Base-by-base conservation (phyloP, 2,797 vertebrate species). In the Melopsittacus undulatus region DNA sequence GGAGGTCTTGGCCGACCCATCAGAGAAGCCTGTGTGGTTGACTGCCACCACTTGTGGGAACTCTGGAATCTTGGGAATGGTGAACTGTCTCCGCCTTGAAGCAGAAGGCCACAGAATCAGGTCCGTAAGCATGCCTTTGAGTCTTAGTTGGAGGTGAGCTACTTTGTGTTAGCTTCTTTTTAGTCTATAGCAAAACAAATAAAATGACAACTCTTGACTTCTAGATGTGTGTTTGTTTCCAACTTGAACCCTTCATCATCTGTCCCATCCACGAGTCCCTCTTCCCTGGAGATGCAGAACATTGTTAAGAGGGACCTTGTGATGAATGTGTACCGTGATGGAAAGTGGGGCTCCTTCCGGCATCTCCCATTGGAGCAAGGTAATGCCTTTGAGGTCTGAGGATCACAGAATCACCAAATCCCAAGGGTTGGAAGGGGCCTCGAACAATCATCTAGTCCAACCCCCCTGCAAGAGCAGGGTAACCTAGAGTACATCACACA, bases 1-100 rank as follows among this genome's bases (percentile, higher is more conserved):
- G 98, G 89, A 74, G 54, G 46, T 90, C 36, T 96, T 99, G 95
- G 97, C 98, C 2, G 97, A 98, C 30, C 12, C 96, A 11, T 98
- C 98, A 5, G 98, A 99, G 46, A 85, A 70, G 46, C 97, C 98
- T 2, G 96, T 99, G 87, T 99, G 99, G 99, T 96, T 99, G 89
- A 99, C 97, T 7, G 98, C 99, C 13, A 93, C 97, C 51, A 96
- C 57, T 48, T 97, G 98, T 76, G 77, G 95, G 13, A 98, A 98
- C 95, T 99, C 98, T 0, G 99, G 99, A 38, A 96, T 99, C 84
- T 97, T 99, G 77, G 99, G 99, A 78, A 97, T 99, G 99, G 99
- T 99, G 87, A 99, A 99, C 97, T 99, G 99, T 95, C 98, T 99
- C 32, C 98, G 98, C n/a, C 98, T 98, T 92, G 99, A 99, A 95